phyloP scores from a whole-genome alignment of 2,797 vertebrate genomes.

The Enteromius trimaculatus region DNA sequence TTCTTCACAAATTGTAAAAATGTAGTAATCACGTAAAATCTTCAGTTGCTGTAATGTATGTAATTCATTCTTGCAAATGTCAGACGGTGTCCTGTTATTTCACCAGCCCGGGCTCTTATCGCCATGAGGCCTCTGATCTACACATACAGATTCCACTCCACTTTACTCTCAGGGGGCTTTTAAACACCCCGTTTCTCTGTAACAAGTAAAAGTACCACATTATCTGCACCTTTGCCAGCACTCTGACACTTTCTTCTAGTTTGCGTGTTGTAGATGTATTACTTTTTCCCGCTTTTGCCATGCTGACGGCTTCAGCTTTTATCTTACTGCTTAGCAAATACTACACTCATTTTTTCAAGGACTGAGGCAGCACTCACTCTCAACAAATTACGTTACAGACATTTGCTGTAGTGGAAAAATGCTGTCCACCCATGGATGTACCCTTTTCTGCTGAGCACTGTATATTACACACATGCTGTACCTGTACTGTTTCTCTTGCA shows the following conservation, averaged over 20 bases:
- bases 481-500: background rate
- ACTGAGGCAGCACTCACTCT: slow-evolving; percentile 27
- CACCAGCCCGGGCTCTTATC: slow-evolving; percentile 15
- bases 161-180: slow-evolving; percentile 22
- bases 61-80: slow-evolving; percentile 17
- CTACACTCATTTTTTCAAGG: slow-evolving; percentile 5
- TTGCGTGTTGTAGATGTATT: background rate
- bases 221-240: slow-evolving; percentile 15
- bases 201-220: slow-evolving; percentile 20
- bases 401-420: slow-evolving; percentile 24
- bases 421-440: slow-evolving; percentile 18
- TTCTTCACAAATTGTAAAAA: slow-evolving; percentile 3
- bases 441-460: slow-evolving; percentile 32
- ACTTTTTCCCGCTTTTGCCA: background rate
- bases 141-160: background rate
- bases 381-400: slow-evolving; percentile 27
- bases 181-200: background rate
- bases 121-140: slow-evolving; percentile 14
- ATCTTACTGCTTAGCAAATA: background rate
- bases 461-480: slow-evolving; percentile 6
- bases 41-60: background rate
- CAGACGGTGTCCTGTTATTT: slow-evolving; percentile 10
- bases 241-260: slow-evolving; percentile 22
- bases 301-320: slow-evolving; percentile 39
- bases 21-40: slow-evolving; percentile 1